Base-by-base conservation (phyloP, 2,113 vertebrate genomes). In the Oreochromis aureus region DNA sequence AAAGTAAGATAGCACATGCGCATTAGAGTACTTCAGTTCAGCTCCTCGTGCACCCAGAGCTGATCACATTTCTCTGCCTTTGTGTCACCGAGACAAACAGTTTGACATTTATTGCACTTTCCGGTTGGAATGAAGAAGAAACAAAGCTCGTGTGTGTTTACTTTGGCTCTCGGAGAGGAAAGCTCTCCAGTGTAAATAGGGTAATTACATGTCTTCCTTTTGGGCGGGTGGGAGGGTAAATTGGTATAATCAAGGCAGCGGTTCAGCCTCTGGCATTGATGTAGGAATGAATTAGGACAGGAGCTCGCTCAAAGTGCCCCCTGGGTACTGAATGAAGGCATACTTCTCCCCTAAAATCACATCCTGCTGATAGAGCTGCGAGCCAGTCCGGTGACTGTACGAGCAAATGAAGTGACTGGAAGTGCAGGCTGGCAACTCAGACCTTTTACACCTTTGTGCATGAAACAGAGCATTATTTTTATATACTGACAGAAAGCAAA, bases 171-270 rank as follows among this genome's bases (percentile, higher is more conserved):
- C 32, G 44, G 63, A 80, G 83, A 63, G 82, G 83, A 89, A 91
- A 83, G 58, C 86, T 8, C 87, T 89, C 41, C 86, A 79, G 85
- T 84, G 92, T 94, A 95, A 95, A 95, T 82, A 93, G 84, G 61
- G 87, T 94, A 91, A 96, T 95, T 95, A 94, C 91, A 91, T 12
- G 88, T 93, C 92, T 96, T 94, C 95, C 94, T 95, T 86, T 88
- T 86, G 90, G 93, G 84, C 80, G 89, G 93, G 89, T 46, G 85
- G 92, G 90, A 22, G 86, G 89, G 79, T 86, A 93, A 95, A 95
- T 94, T 93, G 91, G 71, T 90, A 71, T 93, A 93, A 95, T 96
- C 91, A 94, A 82, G 87, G 86, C 93, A 84, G 83, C 85, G 13
- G 61, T 53, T 87, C 71, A 89, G 91, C 90, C 93, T 79, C 86